A percentile compares a stretch with the other conserved stretches of the same genome.
Conservation (phyloP, 2,888 invertebrate species). For the Hermodice carunculata region DNA sequence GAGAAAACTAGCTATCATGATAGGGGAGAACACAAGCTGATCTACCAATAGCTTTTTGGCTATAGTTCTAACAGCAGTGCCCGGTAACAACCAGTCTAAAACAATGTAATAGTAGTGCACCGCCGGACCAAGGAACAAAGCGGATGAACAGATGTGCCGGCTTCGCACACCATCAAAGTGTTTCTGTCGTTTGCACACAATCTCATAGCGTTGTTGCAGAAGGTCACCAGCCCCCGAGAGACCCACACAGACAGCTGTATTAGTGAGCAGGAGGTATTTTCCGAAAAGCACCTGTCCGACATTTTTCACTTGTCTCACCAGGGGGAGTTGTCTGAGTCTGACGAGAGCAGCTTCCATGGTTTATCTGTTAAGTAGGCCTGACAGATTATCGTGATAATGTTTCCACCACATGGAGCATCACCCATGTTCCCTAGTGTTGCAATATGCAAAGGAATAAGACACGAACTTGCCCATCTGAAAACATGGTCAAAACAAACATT, state of each 20-base stretch:
- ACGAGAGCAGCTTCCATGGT: neutral
- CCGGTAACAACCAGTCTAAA: slow-evolving; percentile 81
- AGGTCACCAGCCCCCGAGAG: slow-evolving; percentile 85
- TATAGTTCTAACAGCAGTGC: slow-evolving; percentile 73
- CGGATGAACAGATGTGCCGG: slow-evolving; percentile 82
- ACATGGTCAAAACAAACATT: too few species aligned
- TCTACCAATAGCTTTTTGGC: slow-evolving; percentile 85
- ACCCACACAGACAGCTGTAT: slow-evolving; percentile 81
- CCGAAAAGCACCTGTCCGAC: slow-evolving; percentile 15
- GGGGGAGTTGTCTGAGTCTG: neutral
- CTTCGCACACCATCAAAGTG: slow-evolving; percentile 74
- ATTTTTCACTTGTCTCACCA: neutral
- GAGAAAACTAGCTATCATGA: slow-evolving; percentile 84
- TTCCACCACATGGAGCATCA: too few species aligned
- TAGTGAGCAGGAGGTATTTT: slow-evolving; percentile 74
- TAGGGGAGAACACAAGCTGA: slow-evolving; percentile 86
- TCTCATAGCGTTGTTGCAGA: slow-evolving; percentile 84
- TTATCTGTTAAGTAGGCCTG: too few species aligned
- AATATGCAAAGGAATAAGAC: too few species aligned
- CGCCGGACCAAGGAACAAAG: slow-evolving; percentile 81
- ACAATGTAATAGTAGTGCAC: slow-evolving; percentile 90
- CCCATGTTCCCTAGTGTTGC: too few species aligned
- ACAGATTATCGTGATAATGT: too few species aligned
- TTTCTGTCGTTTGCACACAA: slow-evolving; percentile 46
- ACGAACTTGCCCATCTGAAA: too few species aligned